These are phyloP conservation scores for Rhamnusium bicolor DNA, from an alignment of 2,888 invertebrate species.

Conservation along the genomic window DNA sequence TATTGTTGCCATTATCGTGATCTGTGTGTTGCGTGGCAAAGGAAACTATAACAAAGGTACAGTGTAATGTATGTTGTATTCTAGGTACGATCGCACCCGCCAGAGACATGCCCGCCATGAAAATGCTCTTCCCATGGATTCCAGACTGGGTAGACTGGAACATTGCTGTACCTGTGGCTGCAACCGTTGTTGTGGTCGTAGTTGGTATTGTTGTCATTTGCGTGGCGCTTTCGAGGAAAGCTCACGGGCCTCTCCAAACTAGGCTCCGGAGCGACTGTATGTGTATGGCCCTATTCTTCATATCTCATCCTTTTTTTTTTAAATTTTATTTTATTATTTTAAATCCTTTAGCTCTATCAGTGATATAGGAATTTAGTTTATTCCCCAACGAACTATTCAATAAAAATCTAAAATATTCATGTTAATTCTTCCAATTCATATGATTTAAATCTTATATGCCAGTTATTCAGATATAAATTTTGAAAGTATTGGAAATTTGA, in stretches of 20 bases:
- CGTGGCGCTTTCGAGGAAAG: slow-evolving; percentile 87
- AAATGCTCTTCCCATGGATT: slow-evolving; percentile 82
- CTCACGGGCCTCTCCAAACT: slow-evolving; percentile 77
- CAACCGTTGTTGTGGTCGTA: slow-evolving; percentile 91
- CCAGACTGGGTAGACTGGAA: slow-evolving; percentile 92
- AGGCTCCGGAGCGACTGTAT: slow-evolving; percentile 89
- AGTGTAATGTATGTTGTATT: slow-evolving; percentile 55
- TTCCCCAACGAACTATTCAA: not conserved
- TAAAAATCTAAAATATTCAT: no score
- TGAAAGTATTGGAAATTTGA: no score
- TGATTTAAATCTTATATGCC: no score
- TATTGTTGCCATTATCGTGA: slow-evolving; percentile 93
- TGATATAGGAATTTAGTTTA: not conserved
- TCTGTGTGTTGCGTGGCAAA: slow-evolving; percentile 91
- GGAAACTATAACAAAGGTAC: slow-evolving; percentile 89
- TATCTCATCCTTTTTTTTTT: slow-evolving; percentile 36
- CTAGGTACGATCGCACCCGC: slow-evolving; percentile 88
- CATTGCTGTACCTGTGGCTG: slow-evolving; percentile 91
- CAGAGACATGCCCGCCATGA: slow-evolving; percentile 73
- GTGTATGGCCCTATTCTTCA: slow-evolving; percentile 67
- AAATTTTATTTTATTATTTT: not conserved
- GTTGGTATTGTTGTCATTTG: slow-evolving; percentile 94
- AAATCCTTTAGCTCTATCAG: slow-evolving; percentile 7
- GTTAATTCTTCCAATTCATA: no score
- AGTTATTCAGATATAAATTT: no score